A percentile compares a stretch with the other conserved stretches of the same genome.
phyloP scores from a whole-genome alignment of 2,888 invertebrate genomes.

The Oxyteleia sp. region DNA sequence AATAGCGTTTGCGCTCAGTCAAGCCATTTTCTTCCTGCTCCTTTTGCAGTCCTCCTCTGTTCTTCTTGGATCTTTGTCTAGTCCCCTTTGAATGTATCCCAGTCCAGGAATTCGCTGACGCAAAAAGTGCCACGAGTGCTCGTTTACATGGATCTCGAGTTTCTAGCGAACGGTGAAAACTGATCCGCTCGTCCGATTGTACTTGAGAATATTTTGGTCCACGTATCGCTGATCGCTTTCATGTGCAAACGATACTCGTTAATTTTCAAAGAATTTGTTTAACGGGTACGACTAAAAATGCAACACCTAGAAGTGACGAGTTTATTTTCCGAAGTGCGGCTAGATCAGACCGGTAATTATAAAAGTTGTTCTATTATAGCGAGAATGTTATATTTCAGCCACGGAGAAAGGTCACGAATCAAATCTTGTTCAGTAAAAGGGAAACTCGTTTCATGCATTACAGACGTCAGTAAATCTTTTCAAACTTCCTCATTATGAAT shows the following conservation, averaged over 20 bases:
- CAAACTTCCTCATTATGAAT: not conserved
- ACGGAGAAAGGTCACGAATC: not conserved
- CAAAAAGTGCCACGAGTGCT: slow-evolving; percentile 58
- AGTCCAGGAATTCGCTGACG: slow-evolving; percentile 35
- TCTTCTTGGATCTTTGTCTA: slow-evolving; percentile 59
- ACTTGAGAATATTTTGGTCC: slow-evolving; percentile 34
- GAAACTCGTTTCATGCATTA: not conserved
- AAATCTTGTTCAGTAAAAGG: not conserved
- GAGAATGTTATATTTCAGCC: not conserved
- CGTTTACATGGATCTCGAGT: slow-evolving; percentile 64
- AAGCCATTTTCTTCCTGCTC: slow-evolving; percentile 60
- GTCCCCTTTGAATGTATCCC: slow-evolving; percentile 46
- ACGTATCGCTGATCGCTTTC: slow-evolving; percentile 32
- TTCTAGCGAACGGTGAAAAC: slow-evolving; percentile 50
- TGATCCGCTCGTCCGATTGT: slow-evolving; percentile 51
- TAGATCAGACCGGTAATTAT: not conserved
- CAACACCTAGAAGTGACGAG: slow-evolving; percentile 11
- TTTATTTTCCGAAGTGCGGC: not conserved
- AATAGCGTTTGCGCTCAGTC: slow-evolving; percentile 72
- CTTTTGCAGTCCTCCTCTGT: slow-evolving; percentile 47
- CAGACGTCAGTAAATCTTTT: not conserved
- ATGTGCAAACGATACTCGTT: slow-evolving; percentile 41
- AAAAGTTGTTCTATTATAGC: not conserved
- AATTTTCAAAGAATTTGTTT: slow-evolving; percentile 35
- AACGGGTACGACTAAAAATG: slow-evolving; percentile 45